phyloP scores from a whole-genome alignment of 2,888 invertebrate genomes.

The Drosophila cognata region DNA sequence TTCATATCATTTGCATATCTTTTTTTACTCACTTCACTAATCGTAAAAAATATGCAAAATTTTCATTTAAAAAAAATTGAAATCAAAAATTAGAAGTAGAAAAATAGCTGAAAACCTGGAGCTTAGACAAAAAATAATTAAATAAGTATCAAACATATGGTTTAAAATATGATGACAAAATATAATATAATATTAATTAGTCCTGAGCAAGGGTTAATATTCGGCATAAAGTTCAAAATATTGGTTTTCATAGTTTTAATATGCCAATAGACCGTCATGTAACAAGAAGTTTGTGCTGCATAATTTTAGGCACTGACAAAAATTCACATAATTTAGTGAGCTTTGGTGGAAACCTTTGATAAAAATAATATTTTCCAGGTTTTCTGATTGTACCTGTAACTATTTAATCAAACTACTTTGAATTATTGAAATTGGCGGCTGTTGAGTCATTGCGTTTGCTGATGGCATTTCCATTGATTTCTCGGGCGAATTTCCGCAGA shows the following conservation, averaged over 20 bases:
- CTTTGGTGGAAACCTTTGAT: conserved; percentile 29
- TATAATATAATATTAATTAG: no score
- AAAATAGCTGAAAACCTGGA: neutral
- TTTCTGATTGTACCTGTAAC: neutral
- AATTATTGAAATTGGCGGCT: neutral
- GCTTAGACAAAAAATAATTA: neutral
- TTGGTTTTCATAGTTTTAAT: neutral
- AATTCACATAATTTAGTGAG: neutral
- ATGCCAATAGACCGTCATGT: neutral
- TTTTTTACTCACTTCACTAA: neutral
- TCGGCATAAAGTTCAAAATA: neutral
- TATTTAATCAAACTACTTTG: neutral
- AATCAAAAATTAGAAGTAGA: neutral
- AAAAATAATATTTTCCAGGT: neutral
- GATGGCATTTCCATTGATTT: neutral
- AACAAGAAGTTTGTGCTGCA: conserved; percentile 6
- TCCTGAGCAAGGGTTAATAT: neutral
- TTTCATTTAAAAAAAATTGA: neutral
- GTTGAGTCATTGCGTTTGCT: neutral
- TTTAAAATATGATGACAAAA: neutral
- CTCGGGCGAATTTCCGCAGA: neutral
- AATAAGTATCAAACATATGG: neutral
- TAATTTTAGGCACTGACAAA: neutral
- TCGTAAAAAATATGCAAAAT: neutral
- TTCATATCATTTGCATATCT: neutral